Base-by-base conservation (phyloP, 2,888 invertebrate genomes). In the Acronicta leporina region DNA sequence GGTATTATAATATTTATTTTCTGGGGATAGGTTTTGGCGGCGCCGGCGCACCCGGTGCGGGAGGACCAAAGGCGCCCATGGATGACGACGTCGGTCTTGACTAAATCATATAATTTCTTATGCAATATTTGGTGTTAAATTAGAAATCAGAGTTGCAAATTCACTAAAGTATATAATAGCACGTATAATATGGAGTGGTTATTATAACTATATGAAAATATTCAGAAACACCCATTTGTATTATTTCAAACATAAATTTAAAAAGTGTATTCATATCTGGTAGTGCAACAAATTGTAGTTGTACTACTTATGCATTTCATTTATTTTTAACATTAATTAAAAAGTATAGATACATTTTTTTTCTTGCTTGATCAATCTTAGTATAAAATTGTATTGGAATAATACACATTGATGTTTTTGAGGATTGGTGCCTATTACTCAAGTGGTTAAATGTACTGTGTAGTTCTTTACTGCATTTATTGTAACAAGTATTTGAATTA, bases 71-170 rank as follows among this genome's bases (percentile, higher is more conserved):
- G 48, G 89, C 93, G 20, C 88, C 92, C 46, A 85, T 93, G 1
- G 95, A 95, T 64, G 96, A 96, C 55, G 96, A 96, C 77, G 96
- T 96, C 57, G 96, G 96, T 53, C 95, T 96, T 44, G 96, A 96
- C 85, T 96, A 96, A 82, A 75, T 50, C 56, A 48, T 42, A 49
- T 50, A 33, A 40, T 27, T 61, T 72, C 55, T 30, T 55, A 60
- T 55, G 55, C 63, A 68, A 61, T 61, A 50, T 73, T 73, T 66
- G 55, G 15, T 66, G 57, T 51, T 47, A 63, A 68, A 48, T 49
- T 63, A 68, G 14, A 56, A 58, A 70, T 70, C 64, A 53, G 14
- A 53, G 25, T 70, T 75, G 64, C 62, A 63, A 57, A 59, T 62
- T 58, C 46, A 63, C 48, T 66, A 75, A 50, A 30, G 27, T 58